Evolutionary conservation across 2,888 invertebrate genomes (phyloP).

Genomic region (Pseudeuparius sepicola): DNA sequence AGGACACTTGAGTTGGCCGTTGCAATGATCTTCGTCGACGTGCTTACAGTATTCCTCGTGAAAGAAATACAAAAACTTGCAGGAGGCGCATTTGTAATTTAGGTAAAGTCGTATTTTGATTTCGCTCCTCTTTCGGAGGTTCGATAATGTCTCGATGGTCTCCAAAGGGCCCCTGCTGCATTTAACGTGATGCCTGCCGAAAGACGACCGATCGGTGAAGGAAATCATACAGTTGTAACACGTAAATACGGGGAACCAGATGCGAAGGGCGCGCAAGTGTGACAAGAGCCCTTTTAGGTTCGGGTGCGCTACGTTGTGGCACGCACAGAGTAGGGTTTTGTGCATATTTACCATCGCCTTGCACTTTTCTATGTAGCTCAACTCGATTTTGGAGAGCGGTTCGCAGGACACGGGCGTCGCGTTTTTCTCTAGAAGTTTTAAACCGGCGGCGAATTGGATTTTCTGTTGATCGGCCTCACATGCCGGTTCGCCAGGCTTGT

Average conservation of each 20-base stretch:
- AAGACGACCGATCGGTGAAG: slow-evolving; percentile 38
- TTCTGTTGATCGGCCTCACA: slow-evolving; percentile 29
- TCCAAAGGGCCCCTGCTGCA: slow-evolving; percentile 31
- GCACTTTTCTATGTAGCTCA: slow-evolving; percentile 35
- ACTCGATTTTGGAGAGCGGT: slow-evolving; percentile 33
- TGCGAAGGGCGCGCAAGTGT: slow-evolving; percentile 33
- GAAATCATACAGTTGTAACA: slow-evolving; percentile 54
- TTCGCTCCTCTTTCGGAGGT: slow-evolving; percentile 31
- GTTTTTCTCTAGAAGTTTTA: slow-evolving; percentile 32
- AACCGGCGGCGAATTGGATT: slow-evolving; percentile 35
- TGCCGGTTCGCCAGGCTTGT: slow-evolving; percentile 2
- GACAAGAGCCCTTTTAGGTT: slow-evolving; percentile 32
- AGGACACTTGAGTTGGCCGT: slow-evolving; percentile 26
- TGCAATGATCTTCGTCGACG: slow-evolving; percentile 33
- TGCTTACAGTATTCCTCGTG: slow-evolving; percentile 36
- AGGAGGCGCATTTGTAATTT: slow-evolving; percentile 34
- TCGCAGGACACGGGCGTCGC: slow-evolving; percentile 28
- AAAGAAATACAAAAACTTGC: slow-evolving; percentile 34
- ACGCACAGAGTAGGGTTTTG: slow-evolving; percentile 32
- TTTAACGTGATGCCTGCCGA: slow-evolving; percentile 30
- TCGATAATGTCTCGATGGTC: slow-evolving; percentile 30
- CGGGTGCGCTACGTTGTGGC: slow-evolving; percentile 33
- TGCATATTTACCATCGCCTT: slow-evolving; percentile 35
- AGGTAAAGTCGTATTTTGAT: slow-evolving; percentile 36
- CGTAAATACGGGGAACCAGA: slow-evolving; percentile 49